A percentile compares a stretch with the other conserved stretches of the same genome.
Conservation (phyloP, 64 coral and sea anemone genomes). For the Stichodactyla mertensii region DNA sequence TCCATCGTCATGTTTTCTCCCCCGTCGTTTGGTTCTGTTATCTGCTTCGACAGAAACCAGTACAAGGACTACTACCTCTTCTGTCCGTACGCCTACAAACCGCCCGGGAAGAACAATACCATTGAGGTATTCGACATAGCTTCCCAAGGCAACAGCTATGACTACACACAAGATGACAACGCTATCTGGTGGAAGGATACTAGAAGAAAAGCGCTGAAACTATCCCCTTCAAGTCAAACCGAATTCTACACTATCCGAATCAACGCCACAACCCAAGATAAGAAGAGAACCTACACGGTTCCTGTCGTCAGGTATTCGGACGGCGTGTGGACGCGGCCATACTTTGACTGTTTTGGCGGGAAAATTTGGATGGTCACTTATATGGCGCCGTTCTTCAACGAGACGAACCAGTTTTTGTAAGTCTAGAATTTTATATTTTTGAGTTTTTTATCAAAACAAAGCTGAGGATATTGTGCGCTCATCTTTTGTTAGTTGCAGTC, state of each 20-base stretch:
- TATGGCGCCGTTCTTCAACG: conserved; percentile 83
- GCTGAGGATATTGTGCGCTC: too few relatives aligned
- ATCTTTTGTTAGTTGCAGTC: too few relatives aligned
- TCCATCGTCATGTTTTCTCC: conserved; percentile 70
- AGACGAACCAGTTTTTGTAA: conserved; percentile 78
- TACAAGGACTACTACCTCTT: conserved; percentile 74
- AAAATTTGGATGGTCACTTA: conserved; percentile 97
- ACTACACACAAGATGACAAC: conserved; percentile 37
- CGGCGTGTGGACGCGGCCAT: conserved; percentile 79
- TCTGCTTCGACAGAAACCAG: conserved; percentile 83
- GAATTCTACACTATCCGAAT: conserved; percentile 38
- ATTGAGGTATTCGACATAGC: conserved; percentile 59
- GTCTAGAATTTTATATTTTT: conserved; percentile 15
- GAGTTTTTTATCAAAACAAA: too few relatives aligned
- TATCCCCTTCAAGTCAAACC: conserved; percentile 7
- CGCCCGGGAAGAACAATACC: conserved; percentile 18
- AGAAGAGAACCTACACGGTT: conserved; percentile 9
- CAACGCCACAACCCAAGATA: conserved; percentile 16
- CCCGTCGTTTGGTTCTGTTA: conserved; percentile 68
- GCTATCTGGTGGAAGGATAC: conserved; percentile 79
- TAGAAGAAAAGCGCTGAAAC: conserved; percentile 24
- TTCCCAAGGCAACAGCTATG: conserved; percentile 15
- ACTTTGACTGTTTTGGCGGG: conserved; percentile 91
- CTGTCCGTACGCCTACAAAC: conserved; percentile 84
- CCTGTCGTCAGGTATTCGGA: conserved; percentile 40